These are phyloP conservation scores for Drosophila tani DNA, from an alignment of 1,140 invertebrate genomes.

Conservation along the genomic window DNA sequence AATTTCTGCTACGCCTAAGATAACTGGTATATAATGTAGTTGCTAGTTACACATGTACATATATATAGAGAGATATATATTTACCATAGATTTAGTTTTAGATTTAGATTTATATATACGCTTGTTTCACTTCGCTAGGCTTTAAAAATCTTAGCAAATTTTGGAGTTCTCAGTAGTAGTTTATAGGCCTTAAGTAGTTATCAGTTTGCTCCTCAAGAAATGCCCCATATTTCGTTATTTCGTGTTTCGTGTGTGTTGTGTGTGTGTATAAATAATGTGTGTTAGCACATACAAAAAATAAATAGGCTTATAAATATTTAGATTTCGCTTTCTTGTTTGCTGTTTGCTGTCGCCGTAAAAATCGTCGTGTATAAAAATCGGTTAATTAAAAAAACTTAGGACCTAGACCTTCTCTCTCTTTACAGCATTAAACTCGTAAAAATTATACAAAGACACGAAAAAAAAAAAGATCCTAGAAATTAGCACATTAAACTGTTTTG, in stretches of 20 bases:
- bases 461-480: slow-evolving; percentile 58
- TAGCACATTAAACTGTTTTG: slow-evolving; percentile 60
- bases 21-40: slow-evolving; percentile 43
- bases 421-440: slow-evolving; percentile 60
- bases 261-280: slow-evolving; percentile 69
- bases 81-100: slow-evolving; percentile 9
- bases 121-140: slow-evolving; percentile 57
- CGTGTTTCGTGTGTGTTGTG: slow-evolving; percentile 42
- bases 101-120: slow-evolving; percentile 56
- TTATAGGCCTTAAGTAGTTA: slow-evolving; percentile 72
- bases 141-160: slow-evolving; percentile 67
- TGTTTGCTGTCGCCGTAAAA: slow-evolving; percentile 45
- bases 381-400: slow-evolving; percentile 71
- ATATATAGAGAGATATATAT: slow-evolving; percentile 29
- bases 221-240: slow-evolving; percentile 38
- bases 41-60: slow-evolving; percentile 35
- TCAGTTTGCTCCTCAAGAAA: slow-evolving; percentile 68
- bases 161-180: slow-evolving; percentile 55
- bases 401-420: slow-evolving; percentile 47
- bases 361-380: slow-evolving; percentile 77
- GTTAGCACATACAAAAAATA: slow-evolving; percentile 76
- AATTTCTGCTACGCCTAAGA: slow-evolving; percentile 50
- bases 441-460: slow-evolving; percentile 60
- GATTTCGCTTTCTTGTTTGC: slow-evolving; percentile 63
- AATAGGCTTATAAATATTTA: slow-evolving; percentile 76